Conservation (phyloP, 2,888 invertebrate species). For the Idaea straminata region DNA sequence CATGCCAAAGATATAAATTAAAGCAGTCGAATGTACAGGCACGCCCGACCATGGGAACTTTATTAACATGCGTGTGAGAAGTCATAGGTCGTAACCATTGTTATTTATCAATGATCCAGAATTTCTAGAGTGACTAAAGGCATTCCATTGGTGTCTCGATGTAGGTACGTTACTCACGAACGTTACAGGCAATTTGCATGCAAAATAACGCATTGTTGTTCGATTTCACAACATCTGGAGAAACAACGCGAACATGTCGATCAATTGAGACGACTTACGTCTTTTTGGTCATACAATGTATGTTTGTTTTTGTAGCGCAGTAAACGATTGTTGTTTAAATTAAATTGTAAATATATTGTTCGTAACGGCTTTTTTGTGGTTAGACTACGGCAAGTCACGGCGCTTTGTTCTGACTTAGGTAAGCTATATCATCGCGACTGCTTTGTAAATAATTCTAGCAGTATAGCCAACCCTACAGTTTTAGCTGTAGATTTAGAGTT, state of each 20-base stretch:
- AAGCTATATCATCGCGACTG: too few relatives aligned
- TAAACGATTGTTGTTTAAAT: not conserved
- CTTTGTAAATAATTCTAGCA: too few relatives aligned
- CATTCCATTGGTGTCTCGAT: slow-evolving; percentile 40
- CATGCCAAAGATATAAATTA: slow-evolving; percentile 35
- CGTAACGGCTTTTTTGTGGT: too few relatives aligned
- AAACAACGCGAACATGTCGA: slow-evolving; percentile 34
- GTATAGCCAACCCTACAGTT: too few relatives aligned
- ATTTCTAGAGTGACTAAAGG: slow-evolving; percentile 25
- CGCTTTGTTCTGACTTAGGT: too few relatives aligned
- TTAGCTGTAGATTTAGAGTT: too few relatives aligned
- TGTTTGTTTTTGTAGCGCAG: slow-evolving; percentile 32
- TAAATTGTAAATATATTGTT: too few relatives aligned
- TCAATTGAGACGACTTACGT: slow-evolving; percentile 32
- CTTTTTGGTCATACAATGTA: slow-evolving; percentile 22
- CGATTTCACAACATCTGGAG: slow-evolving; percentile 46
- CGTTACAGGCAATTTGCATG: slow-evolving; percentile 50
- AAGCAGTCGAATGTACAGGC: slow-evolving; percentile 23
- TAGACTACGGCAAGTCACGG: too few relatives aligned
- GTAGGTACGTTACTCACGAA: slow-evolving; percentile 38
- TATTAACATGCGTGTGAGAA: slow-evolving; percentile 21
- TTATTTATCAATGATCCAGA: slow-evolving; percentile 40
- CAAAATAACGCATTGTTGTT: slow-evolving; percentile 51
- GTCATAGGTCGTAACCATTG: slow-evolving; percentile 17
- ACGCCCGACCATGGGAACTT: slow-evolving; percentile 23